These are phyloP conservation scores for Lasioglossum albipes DNA, from an alignment of 1,140 invertebrate genomes.

Conservation along the genomic window DNA sequence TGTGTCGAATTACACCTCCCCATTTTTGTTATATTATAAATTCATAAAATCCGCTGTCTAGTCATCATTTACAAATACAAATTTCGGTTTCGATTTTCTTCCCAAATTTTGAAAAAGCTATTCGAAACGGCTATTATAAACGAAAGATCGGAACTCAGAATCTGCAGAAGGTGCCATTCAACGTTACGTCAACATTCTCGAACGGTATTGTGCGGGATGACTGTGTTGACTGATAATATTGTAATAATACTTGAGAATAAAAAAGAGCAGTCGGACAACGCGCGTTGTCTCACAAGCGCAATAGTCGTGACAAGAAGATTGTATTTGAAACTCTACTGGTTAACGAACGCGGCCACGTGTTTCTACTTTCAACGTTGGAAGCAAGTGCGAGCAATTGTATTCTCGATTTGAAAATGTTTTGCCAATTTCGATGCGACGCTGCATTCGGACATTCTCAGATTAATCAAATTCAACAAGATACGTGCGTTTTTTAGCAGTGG, in stretches of 20 bases:
- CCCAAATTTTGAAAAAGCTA: too few relatives aligned
- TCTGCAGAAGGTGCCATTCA: background rate
- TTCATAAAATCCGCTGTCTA: too few relatives aligned
- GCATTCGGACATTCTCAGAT: too few relatives aligned
- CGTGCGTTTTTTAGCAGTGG: too few relatives aligned
- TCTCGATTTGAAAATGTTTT: background rate
- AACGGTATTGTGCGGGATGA: background rate
- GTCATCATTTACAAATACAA: too few relatives aligned
- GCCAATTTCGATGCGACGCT: too few relatives aligned
- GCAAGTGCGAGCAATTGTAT: background rate
- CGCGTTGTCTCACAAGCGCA: background rate
- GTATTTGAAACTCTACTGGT: constrained; percentile 6
- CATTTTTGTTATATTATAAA: too few relatives aligned
- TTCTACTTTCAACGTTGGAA: background rate
- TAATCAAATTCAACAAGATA: background rate
- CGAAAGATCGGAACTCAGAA: background rate
- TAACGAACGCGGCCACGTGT: constrained; percentile 8
- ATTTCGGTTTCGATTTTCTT: too few relatives aligned
- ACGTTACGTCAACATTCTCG: background rate
- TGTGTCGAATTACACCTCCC: too few relatives aligned
- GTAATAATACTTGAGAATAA: background rate
- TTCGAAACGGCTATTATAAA: background rate
- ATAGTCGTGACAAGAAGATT: background rate
- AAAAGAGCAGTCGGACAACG: background rate
- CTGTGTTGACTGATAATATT: background rate